Evolutionary conservation across 2,797 vertebrate species (phyloP), one percentile per base, ranked within the genome.

Genomic region (Siniperca obscura): DNA sequence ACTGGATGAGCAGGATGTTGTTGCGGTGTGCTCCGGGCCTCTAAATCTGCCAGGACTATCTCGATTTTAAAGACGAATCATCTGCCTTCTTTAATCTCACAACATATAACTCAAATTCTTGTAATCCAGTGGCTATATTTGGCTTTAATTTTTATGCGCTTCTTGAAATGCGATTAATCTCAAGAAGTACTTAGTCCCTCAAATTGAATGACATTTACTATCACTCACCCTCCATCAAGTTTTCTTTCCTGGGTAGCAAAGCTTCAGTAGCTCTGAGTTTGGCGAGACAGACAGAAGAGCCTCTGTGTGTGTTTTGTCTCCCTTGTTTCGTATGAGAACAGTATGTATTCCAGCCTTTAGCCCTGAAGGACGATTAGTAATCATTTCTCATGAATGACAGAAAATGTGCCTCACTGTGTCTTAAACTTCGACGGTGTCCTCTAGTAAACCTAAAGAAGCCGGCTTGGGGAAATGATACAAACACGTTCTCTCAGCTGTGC

Each of bases 291-390:
- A 57, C 21, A 52, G 68, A 42, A 59, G 30, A 55, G 5, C 21
- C 72, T 72, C 70, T 46, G 62, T 67, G 55, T 56, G 40, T 70
- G 65, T 83, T 68, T 61, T 30, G 71, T 87, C n/a, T 83, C 55
- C 5, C 34, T 75, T 27, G 55, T 74, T 70, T 87, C 56, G 65
- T 74, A 40, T 46, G 48, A 70, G 70, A 55, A 67, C 66, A 70
- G 78, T 30, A 5, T 74, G 61, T 77, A 7, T 83, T 25, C 5
- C 25, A 50, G 19, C 44, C 21, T 70, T 48, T 38, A 25, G 25
- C 70, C 75, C 70, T 67, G 61, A 56, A 40, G 67, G 59, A 62
- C 57, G 83, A 73, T 80, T 12, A 60, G 10, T 7, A 0, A 4
- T 40, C 25, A 7, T 61, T 70, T 70, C 34, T 72, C 65, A 7